Evolutionary conservation across 1,140 invertebrate species (phyloP).

Genomic region (Acromyrmex charruanus): DNA sequence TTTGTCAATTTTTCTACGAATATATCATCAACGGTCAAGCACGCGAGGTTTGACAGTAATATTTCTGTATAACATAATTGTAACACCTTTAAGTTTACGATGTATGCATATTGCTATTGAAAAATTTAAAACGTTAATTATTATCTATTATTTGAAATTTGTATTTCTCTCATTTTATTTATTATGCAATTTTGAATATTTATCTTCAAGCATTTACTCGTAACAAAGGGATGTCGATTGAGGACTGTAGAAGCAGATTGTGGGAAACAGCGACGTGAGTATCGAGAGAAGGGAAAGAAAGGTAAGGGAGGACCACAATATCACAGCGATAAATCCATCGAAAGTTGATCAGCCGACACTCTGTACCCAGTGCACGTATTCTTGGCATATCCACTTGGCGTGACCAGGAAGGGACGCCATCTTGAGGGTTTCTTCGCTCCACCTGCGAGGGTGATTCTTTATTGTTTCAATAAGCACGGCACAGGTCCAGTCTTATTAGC

Average conservation of each 20-base stretch:
- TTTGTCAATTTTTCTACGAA: neutral
- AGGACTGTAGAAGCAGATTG: conserved; percentile 60
- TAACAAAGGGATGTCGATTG: conserved; percentile 21
- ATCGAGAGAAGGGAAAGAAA: conserved; percentile 35
- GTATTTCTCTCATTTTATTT: neutral
- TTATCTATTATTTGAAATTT: neutral
- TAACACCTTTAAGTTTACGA: neutral
- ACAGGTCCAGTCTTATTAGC: conserved; percentile 86
- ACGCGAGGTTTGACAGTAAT: neutral
- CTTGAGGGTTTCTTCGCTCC: conserved; percentile 72
- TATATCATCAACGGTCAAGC: neutral
- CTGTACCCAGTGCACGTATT: conserved; percentile 80
- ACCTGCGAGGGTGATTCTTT: conserved; percentile 83
- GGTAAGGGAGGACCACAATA: conserved; percentile 76
- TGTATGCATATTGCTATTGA: neutral
- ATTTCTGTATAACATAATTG: neutral
- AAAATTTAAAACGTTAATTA: neutral
- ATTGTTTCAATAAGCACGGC: conserved; percentile 87
- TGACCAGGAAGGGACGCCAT: conserved; percentile 78
- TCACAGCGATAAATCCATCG: conserved; percentile 83
- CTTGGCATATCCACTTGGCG: conserved; percentile 72
- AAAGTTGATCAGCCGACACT: conserved; percentile 78
- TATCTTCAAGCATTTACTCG: neutral
- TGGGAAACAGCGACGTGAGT: conserved; percentile 30
- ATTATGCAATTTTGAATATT: conserved; percentile 3